Base-by-base conservation (phyloP, 1,140 invertebrate genomes). In the Zaprionus gabonicus region DNA sequence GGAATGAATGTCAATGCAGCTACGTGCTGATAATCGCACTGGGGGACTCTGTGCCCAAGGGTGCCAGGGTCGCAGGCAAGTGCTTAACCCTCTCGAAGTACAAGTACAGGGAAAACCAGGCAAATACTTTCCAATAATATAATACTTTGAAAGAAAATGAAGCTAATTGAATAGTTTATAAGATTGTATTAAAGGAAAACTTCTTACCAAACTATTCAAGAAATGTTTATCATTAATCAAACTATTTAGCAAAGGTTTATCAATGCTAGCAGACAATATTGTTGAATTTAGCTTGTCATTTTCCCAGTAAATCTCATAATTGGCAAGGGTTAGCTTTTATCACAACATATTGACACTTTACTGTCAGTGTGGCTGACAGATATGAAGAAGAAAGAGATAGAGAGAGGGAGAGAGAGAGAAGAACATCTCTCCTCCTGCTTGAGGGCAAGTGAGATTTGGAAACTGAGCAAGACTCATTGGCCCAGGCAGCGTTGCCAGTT, bases 21-120 rank as follows among this genome's bases (percentile, higher is more conserved):
- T 66, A 82, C 80, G 83, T 86, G 83, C 68, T 71, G 76, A 80
- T 82, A 74, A 82, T 82, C 76, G 76, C 82, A 83, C 81, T 75
- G 62, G 66, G 28, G 31, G 31, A 34, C 31, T 34, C 31, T 34
- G 9, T 34, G 3, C 31, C 31, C 31, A 34, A 34, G 31, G 38
- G 55, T 4, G 25, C 41, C 31, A 34, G 31, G 17, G 41, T 17
- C n/a, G 15, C 41, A 7, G 41, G 41, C n/a, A 20, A 23, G 17
- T n/a, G 17, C 23, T 55, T 73, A 73, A 44, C 46, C 64, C 46
- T 68, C 56, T 60, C 36, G 55, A 27, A 44, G 25, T 5, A 46
- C 17, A 51, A 38, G 31, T 4, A 4, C 6, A 34, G 20, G 46
- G 15, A n/a, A 46, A 12, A 23, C 12, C 20, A 15, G 23, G n/a